Percentiles rank a stretch among this genome's conserved stretches.
Conservation (phyloP, 1,140 invertebrate genomes). For the Oncopodura yosiiana region DNA sequence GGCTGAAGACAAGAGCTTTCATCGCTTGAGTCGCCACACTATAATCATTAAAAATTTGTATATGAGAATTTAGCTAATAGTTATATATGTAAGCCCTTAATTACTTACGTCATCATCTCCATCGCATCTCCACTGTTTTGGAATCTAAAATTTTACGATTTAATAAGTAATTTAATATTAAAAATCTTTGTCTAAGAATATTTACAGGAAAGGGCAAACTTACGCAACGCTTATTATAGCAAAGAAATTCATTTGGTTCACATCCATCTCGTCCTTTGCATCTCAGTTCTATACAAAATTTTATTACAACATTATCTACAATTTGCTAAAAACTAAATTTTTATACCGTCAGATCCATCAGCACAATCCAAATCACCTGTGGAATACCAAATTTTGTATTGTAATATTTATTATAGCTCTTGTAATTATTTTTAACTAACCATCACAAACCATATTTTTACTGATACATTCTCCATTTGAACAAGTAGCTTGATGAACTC, state of each 20-base stretch:
- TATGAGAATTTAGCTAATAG: too few relatives aligned
- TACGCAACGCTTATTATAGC: slow-evolving; percentile 75
- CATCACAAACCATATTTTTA: slow-evolving; percentile 58
- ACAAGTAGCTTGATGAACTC: slow-evolving; percentile 74
- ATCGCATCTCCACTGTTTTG: slow-evolving; percentile 87
- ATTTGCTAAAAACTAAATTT: too few relatives aligned
- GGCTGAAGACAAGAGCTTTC: slow-evolving; percentile 49
- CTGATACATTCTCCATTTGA: slow-evolving; percentile 82
- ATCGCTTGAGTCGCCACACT: slow-evolving; percentile 85
- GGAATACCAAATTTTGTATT: background rate
- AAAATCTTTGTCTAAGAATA: too few relatives aligned
- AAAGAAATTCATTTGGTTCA: slow-evolving; percentile 84
- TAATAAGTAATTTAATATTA: too few relatives aligned
- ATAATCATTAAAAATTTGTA: too few relatives aligned
- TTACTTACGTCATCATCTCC: slow-evolving; percentile 39
- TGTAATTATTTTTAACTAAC: background rate
- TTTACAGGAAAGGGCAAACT: too few relatives aligned
- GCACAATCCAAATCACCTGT: slow-evolving; percentile 6
- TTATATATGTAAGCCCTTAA: too few relatives aligned
- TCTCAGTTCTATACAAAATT: slow-evolving; percentile 7
- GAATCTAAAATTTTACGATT: too few relatives aligned
- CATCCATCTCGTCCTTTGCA: slow-evolving; percentile 27
- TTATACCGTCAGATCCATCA: background rate
- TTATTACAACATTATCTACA: too few relatives aligned
- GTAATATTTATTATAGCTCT: background rate